phyloP scores from a whole-genome alignment of 2,113 vertebrate genomes.

The Hepsetus odoe region DNA sequence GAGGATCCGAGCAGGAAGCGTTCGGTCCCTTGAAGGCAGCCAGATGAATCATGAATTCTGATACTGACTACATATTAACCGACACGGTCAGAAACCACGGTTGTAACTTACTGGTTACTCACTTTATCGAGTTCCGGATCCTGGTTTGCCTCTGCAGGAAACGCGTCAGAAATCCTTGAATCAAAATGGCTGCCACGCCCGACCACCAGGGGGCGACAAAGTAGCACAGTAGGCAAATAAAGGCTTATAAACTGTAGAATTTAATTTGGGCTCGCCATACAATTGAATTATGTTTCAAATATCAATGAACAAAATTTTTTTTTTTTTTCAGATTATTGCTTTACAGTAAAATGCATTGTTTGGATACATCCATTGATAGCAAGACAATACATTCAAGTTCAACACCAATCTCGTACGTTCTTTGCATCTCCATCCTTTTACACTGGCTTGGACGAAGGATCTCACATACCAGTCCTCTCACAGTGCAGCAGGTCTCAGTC shows the following conservation, averaged over 20 bases:
- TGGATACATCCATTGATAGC: conserved; percentile 63
- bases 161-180: background rate
- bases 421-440: conserved; percentile 65
- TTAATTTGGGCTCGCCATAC: conserved; percentile 50
- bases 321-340: conserved; percentile 62
- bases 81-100: too few species aligned
- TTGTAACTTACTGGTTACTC: too few species aligned
- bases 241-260: conserved; percentile 47
- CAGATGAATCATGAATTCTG: too few species aligned
- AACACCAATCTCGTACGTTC: conserved; percentile 73
- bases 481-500: conserved; percentile 88
- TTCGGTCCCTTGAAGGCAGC: too few species aligned
- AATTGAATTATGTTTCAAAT: conserved; percentile 46
- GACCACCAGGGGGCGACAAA: background rate
- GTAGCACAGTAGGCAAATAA: conserved; percentile 19
- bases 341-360: conserved; percentile 67
- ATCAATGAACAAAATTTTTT: conserved; percentile 51
- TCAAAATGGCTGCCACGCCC: background rate
- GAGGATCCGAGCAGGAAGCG: too few species aligned
- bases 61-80: too few species aligned
- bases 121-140: too few species aligned
- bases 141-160: too few species aligned
- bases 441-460: conserved; percentile 74
- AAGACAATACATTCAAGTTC: conserved; percentile 70
- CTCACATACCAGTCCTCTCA: conserved; percentile 79